Base-by-base conservation (phyloP, 2,113 vertebrate species). In the Pelusios castaneus region DNA sequence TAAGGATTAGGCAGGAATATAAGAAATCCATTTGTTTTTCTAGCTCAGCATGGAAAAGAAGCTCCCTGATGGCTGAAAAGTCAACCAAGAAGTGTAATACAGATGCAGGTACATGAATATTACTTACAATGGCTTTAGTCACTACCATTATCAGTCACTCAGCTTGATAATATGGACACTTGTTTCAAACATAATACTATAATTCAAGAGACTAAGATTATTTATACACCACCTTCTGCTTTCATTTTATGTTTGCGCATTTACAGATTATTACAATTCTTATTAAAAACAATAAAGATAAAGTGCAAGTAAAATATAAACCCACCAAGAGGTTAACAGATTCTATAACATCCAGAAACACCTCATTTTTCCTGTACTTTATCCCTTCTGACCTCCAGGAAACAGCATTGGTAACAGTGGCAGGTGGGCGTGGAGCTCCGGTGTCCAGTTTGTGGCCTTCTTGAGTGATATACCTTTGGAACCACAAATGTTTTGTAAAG, bases 371-470 rank as follows among this genome's bases (percentile, higher is more conserved):
- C 97, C 99, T 98, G 97, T 99, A 99, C 98, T 99, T 99, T 95
- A 99, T 99, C 89, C 99, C 99, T 97, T 99, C 99, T 13, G 99
- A 99, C 84, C 99, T 98, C 99, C 99, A 99, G 2, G 99, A 99
- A 70, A 99, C 99, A 0, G 99, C 99, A 0, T 99, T 99, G 67
- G 99, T 99, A 84, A 99, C 99, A 0, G 99, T 99, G 93, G 99
- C 99, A 0, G 99, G 99, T 0, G 99, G 99, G 70, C 99, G 98
- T 0, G 99, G 99, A n/a, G 99, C 99, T n/a, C 99, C 99, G 0
- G 99, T 99, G 97, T 99, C 99, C 93, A 99, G 97, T 97, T 99
- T 99, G 98, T 99, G 99, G 41, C 99, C 99, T 96, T 99, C 99
- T 97, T 99, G 99, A 83, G 99, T 99, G 96, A 99, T 99, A 97